Conservation (phyloP, 2,113 vertebrate species). For the Prochilodus magdalenae region DNA sequence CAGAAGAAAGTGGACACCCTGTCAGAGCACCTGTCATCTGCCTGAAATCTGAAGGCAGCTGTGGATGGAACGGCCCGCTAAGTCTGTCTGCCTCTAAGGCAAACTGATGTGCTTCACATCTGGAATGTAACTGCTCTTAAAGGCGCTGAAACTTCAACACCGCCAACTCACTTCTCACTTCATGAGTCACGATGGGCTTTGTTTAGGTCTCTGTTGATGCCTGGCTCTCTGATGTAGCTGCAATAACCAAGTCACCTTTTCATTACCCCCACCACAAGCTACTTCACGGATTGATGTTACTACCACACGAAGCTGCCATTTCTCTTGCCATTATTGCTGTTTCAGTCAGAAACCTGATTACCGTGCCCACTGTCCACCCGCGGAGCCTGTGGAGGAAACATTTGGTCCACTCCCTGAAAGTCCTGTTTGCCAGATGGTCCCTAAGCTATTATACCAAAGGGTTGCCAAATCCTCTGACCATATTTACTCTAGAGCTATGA, state of each 20-base stretch:
- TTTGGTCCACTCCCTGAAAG: conserved; percentile 44
- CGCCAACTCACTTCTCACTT: background rate
- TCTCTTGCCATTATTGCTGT: background rate
- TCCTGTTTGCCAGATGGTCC: conserved; percentile 33
- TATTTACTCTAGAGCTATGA: background rate
- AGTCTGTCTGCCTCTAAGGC: conserved; percentile 27
- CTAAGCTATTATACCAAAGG: conserved; percentile 12
- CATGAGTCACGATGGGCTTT: conserved; percentile 2
- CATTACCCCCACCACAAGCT: background rate
- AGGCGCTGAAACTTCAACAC: conserved; percentile 8
- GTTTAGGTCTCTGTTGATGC: background rate
- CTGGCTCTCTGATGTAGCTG: conserved; percentile 2
- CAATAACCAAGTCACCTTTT: background rate
- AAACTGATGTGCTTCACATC: conserved; percentile 44
- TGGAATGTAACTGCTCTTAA: conserved; percentile 44
- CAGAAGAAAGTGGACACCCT: conserved; percentile 35
- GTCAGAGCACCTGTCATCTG: conserved; percentile 39
- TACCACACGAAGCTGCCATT: background rate
- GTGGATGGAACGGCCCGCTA: conserved; percentile 38
- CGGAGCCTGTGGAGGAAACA: conserved; percentile 38
- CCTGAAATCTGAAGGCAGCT: conserved; percentile 44
- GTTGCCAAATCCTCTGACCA: conserved; percentile 24
- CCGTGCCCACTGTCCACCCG: background rate
- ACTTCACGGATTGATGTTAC: background rate
- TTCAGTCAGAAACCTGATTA: conserved; percentile 30